Base-by-base conservation (phyloP, 2,888 invertebrate species). In the Tinea semifulvella region DNA sequence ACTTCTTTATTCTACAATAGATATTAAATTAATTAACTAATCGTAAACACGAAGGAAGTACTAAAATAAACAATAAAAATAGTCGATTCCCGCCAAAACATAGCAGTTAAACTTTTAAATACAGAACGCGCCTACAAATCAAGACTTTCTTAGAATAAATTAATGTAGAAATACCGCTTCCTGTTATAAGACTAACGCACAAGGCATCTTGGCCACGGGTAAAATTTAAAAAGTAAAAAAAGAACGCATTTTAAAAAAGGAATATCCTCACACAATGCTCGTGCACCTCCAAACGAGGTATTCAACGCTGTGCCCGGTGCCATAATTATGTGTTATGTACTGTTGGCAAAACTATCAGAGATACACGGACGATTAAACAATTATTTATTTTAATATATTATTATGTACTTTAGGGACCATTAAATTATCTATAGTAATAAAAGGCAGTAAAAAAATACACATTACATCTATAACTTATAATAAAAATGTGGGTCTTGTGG, bases 251-350 rank as follows among this genome's bases (percentile, higher is more conserved):
- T 19, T 22, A 40, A 40, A 48, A 48, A 44, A 46, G 46, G 47
- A 52, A 53, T 55, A 62, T 57, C 60, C 56, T 57, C 57, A 53
- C 61, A 75, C 71, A 71, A 70, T 75, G 70, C 65, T 63, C 63
- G 56, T 56, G 58, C 65, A 61, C 62, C 48, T 53, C 63, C 63
- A 64, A 67, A 69, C 67, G 67, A 71, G 65, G 65, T 64, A 65
- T 69, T 64, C 70, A 64, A 56, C 49, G 54, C 54, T 60, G 60
- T 54, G 59, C 56, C 53, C 61, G 56, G 40, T 35, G 44, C 57
- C 53, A 62, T 69, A 65, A 72, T 73, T 69, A 72, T 63, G 66
- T 62, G 63, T 49, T 56, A 56, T 48, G 68, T 70, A 73, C 58
- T 46, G 61, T 57, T 55, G 22, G 57, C 57, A 59, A 39, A 52